A percentile compares a stretch with the other conserved stretches of the same genome.
phyloP scores from a whole-genome alignment of 1,140 invertebrate genomes.

The Triops cancriformis region DNA sequence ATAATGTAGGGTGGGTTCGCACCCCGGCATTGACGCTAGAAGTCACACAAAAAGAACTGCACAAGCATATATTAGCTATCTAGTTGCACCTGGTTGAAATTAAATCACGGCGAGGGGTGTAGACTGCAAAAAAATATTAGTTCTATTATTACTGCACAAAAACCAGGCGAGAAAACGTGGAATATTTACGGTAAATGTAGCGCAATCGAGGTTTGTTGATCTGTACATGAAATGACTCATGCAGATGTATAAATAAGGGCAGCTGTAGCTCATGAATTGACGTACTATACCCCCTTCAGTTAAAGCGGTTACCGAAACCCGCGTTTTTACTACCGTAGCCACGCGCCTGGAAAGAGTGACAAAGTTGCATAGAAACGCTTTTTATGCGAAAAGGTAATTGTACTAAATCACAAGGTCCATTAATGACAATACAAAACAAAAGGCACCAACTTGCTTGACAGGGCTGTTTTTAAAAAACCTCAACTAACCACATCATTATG shows the following conservation, averaged over 20 bases:
- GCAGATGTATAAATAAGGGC: background rate
- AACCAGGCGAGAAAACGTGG: background rate
- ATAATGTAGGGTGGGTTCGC: slow-evolving; percentile 1
- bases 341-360: too few species aligned
- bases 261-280: background rate
- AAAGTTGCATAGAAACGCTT: background rate
- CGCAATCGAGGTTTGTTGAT: background rate
- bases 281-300: background rate
- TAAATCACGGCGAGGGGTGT: background rate
- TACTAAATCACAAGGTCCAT: slow-evolving; percentile 1
- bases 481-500: background rate
- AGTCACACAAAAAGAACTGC: background rate
- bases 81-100: background rate
- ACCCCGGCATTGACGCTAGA: background rate
- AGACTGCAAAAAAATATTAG: background rate
- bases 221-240: background rate
- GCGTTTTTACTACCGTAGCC: too few species aligned
- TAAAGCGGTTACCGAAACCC: too few species aligned
- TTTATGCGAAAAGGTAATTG: background rate
- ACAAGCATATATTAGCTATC: background rate
- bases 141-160: background rate
- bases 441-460: background rate
- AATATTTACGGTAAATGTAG: background rate
- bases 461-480: background rate
- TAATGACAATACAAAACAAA: background rate